Evolutionary conservation across 2,797 vertebrate species (phyloP), one percentile per base, ranked within the genome.

Genomic region (Eleutherodactylus coqui): DNA sequence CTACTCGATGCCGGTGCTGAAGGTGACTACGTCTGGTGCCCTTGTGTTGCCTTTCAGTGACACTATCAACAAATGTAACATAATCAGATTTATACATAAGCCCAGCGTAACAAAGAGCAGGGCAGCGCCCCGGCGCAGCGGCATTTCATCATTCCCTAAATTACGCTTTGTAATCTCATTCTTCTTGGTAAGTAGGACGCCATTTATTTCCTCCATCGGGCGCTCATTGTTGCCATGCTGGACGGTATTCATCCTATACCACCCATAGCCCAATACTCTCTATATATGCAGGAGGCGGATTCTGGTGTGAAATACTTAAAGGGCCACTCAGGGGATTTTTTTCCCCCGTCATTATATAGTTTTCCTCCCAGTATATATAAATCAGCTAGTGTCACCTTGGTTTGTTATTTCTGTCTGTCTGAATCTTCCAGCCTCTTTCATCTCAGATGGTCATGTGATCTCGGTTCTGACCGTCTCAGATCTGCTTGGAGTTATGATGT

Each of bases 1-100:
- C 41, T 49, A 64, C 29, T 45, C 41, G 13, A 38, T 70, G 79
- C 64, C 79, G 38, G 45, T 36, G 62, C 24, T 69, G 79, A 53
- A 53, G 79, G 79, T 69, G 62, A 81, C 79, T 8, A 34, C 17
- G 19, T 14, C 7, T 7, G 9, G 38, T 41, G 34, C 29, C 79
- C 79, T 70, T 69, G 60, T 70, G 45, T 14, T 36, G 43, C 41
- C 43, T 81, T 13, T 27, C 29, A 47, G 14, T 14, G 78, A 38
- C 55, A 47, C 78, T 11, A 64, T 79, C 78, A 81, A 51, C 79
- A 51, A 81, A 81, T 81, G 79, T 70, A 81, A 32, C 32, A 51
- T 82, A 53, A 82, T 70, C 32, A 19, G 29, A 82, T 82, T 82
- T 70, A 70, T 24, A 32, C 6, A n/a, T 7, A 21, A 51, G 47